A percentile compares a stretch with the other conserved stretches of the same genome.
phyloP scores from a whole-genome alignment of 2,113 vertebrate genomes.

The Catharus bicknelli region DNA sequence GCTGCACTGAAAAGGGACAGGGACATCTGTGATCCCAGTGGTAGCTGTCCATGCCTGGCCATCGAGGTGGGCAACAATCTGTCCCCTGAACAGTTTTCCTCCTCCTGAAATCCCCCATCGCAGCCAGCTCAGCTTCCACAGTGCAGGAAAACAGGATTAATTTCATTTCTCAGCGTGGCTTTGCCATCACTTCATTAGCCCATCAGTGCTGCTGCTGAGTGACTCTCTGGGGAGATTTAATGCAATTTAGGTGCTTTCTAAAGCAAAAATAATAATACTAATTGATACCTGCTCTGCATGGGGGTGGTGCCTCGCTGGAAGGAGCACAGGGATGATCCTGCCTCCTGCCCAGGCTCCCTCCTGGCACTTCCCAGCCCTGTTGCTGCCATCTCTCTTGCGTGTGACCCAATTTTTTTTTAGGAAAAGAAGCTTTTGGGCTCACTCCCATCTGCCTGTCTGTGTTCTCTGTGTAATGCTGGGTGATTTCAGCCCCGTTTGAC shows the following conservation, averaged over 20 bases:
- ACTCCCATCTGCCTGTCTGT: not conserved
- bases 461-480: not conserved
- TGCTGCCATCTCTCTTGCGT: fast-evolving
- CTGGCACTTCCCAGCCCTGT: not conserved
- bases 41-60: not conserved
- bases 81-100: not conserved
- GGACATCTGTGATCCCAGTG: slow-evolving; percentile 16
- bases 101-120: fast-evolving
- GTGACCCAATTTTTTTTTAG: not conserved
- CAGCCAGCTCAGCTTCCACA: not conserved
- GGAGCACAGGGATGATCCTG: not conserved
- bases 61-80: not conserved
- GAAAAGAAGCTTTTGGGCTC: slow-evolving; percentile 22
- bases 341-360: not conserved
- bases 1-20: fast-evolving
- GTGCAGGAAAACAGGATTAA: fast-evolving
- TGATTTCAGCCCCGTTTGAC: fast-evolving
- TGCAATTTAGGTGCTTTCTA: not conserved
- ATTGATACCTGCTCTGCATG: fast-evolving
- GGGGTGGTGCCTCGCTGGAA: not conserved
- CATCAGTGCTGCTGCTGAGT: not conserved
- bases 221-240: not conserved
- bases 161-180: not conserved
- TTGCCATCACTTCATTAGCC: fast-evolving
- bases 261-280: not conserved